Percentiles rank a stretch among this genome's conserved stretches.
These are phyloP conservation scores for Dynastes tityus DNA, from an alignment of 2,888 invertebrate genomes.

Conservation along the genomic window DNA sequence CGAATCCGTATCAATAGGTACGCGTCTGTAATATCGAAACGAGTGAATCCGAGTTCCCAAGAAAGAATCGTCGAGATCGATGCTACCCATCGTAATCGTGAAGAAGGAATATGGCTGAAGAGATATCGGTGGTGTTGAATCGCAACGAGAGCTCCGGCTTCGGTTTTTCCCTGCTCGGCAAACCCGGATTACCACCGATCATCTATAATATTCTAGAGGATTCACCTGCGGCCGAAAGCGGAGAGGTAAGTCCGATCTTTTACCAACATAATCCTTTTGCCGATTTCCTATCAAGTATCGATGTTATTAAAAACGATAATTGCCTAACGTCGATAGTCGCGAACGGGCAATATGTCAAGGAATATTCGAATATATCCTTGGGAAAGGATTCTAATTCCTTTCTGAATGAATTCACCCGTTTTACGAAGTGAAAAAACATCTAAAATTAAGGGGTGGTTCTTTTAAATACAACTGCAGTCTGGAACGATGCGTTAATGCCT, in stretches of 20 bases:
- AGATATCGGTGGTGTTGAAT: constrained; percentile 90
- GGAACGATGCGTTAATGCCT: neutral
- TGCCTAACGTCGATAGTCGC: neutral
- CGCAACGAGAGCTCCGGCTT: constrained; percentile 91
- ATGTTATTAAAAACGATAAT: neutral
- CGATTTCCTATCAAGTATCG: neutral
- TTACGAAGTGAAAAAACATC: neutral
- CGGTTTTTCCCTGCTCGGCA: constrained; percentile 92
- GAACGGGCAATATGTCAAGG: neutral
- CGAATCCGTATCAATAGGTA: too few species aligned
- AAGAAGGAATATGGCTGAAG: constrained; percentile 83
- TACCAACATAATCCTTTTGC: neutral
- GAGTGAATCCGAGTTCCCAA: too few species aligned
- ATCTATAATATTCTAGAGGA: constrained; percentile 95
- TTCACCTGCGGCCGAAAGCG: constrained; percentile 93
- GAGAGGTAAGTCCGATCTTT: constrained; percentile 79
- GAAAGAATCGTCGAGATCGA: neutral
- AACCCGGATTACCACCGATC: constrained; percentile 93
- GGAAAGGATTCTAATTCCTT: too few species aligned
- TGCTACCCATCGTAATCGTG: constrained; percentile 63
- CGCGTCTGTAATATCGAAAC: too few species aligned
- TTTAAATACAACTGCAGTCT: neutral
- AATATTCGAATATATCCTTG: neutral
- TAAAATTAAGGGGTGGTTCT: constrained; percentile 36
- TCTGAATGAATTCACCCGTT: neutral